These are phyloP conservation scores for Dicycla oo DNA, from an alignment of 2,888 invertebrate genomes.

Conservation along the genomic window DNA sequence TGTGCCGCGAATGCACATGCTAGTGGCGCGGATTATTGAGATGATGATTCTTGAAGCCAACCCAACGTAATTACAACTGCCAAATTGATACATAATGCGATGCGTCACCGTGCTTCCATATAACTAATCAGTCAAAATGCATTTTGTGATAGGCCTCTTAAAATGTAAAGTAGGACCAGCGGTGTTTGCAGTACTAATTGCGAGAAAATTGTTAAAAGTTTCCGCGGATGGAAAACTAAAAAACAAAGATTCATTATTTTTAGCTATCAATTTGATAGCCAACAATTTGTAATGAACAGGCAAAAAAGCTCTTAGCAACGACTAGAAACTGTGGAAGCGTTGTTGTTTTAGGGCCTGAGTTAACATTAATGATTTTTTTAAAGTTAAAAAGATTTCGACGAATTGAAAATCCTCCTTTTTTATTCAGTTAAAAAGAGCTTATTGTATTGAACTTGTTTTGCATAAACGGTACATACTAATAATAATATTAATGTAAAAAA, in stretches of 20 bases:
- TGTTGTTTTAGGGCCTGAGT: background rate
- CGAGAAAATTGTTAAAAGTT: background rate
- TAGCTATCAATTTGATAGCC: background rate
- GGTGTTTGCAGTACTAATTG: background rate
- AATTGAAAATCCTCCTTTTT: background rate
- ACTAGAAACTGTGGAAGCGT: background rate
- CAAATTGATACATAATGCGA: no score
- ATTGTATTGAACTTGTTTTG: background rate
- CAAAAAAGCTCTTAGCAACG: background rate
- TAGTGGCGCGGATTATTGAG: no score
- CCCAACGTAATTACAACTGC: no score
- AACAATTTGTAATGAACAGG: background rate
- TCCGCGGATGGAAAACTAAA: background rate
- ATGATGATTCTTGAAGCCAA: no score
- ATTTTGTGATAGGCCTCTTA: no score
- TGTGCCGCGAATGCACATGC: no score
- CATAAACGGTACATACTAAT: background rate
- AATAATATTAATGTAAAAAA: background rate
- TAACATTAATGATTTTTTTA: background rate
- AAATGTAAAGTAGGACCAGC: background rate
- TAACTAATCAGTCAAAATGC: no score
- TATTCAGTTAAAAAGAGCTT: background rate
- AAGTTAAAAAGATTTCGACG: background rate
- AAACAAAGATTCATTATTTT: background rate
- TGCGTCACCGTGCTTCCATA: no score